Base-by-base conservation (phyloP, 2,113 vertebrate genomes). In the Ranitomeya imitator region DNA sequence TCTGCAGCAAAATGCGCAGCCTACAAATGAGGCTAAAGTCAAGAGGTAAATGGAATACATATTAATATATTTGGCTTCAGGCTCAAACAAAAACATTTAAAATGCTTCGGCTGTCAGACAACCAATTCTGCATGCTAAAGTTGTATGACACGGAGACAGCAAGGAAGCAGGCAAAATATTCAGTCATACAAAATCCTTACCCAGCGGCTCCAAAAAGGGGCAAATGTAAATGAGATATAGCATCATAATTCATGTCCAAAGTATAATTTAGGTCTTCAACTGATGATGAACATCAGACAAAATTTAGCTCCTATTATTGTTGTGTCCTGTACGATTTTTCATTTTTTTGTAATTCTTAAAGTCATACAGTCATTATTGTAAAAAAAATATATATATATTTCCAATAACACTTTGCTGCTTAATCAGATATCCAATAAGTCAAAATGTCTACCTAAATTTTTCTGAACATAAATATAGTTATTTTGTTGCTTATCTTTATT, bases 41-140 rank as follows among this genome's bases (percentile, higher is more conserved):
- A 86, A 89, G 45, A 52, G 87, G 52, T 89, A 90, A 91, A 26
- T 14, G 4, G 89, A 89, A 86, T 63, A 82, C 21, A 82, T 84
- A 86, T 79, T 83, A 91, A 90, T 85, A 88, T 55, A 18, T 23
- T 92, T 90, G n/a, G 59, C 61, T 88, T 86, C n/a, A 85, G 83
- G 73, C 73, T 90, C 37, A 92, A 92, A 91, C 51, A 0, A 11
- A 55, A 13, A 71, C 51, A 90, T 89, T 61, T 74, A 0, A 52
- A 90, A 86, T 60, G 57, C 21, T 63, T 91, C 0, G 79, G 87
- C 71, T 88, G 55, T 14, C 76, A 18, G 6, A 88, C 82, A 89
- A 65, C 81, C 87, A 85, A 89, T 85, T 89, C 87, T 59, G 87
- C 81, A 89, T 89, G 81, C 87, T 79, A 71, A 79, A 77, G 82